A percentile compares a stretch with the other conserved stretches of the same genome.
phyloP scores from a whole-genome alignment of 2,797 vertebrate genomes.

The Lithobates sylvaticus region DNA sequence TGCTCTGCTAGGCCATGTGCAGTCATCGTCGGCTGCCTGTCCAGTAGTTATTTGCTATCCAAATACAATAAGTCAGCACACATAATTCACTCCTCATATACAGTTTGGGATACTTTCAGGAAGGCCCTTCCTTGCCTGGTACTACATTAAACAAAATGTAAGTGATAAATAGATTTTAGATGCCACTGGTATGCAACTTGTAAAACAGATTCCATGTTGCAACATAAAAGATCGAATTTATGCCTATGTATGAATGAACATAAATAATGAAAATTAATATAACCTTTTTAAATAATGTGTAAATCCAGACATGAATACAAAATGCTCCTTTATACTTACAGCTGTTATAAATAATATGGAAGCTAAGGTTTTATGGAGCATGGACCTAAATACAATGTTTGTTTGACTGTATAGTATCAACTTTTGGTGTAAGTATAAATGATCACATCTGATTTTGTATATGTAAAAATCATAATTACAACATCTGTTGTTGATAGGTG shows the following conservation, averaged over 20 bases:
- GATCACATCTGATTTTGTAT: too few species aligned
- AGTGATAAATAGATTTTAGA: conserved; percentile 38
- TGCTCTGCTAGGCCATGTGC: neutral
- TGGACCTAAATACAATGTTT: too few species aligned
- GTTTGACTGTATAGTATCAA: too few species aligned
- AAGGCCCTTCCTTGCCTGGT: conserved; percentile 24
- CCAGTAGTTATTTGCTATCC: neutral
- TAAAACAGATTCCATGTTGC: conserved; percentile 20
- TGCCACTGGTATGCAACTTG: conserved; percentile 40
- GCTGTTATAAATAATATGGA: too few species aligned
- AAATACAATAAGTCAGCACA: neutral
- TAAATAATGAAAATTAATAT: neutral
- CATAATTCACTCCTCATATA: conserved; percentile 9
- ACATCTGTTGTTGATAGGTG: too few species aligned
- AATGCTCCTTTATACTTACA: too few species aligned
- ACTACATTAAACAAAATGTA: conserved; percentile 43
- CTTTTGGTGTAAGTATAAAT: too few species aligned
- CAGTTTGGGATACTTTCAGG: neutral
- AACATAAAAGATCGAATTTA: conserved; percentile 37
- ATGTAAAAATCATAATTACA: too few species aligned
- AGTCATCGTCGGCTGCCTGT: neutral
- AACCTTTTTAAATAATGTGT: neutral
- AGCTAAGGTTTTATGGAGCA: too few species aligned
- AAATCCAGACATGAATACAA: too few species aligned
- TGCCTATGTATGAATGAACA: neutral